Evolutionary conservation across 2,888 invertebrate species (phyloP).

Genomic region (Agrochola litura): DNA sequence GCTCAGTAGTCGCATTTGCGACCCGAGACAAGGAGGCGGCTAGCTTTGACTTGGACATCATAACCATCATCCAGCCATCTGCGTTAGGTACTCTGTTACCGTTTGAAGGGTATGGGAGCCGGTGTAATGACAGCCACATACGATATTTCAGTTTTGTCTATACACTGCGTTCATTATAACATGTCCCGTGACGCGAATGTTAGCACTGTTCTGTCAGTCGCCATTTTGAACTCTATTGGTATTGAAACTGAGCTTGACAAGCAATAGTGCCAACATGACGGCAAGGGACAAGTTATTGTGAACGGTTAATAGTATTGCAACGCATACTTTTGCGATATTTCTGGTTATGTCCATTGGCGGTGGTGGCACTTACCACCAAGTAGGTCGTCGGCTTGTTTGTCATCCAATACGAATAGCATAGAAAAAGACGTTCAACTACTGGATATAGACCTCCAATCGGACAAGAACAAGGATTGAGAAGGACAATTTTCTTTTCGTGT

Average conservation of each 20-base stretch:
- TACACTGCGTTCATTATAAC: too few species aligned
- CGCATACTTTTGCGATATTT: not conserved
- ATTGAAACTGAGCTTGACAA: too few species aligned
- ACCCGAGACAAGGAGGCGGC: too few species aligned
- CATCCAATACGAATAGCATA: not conserved
- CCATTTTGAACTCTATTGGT: too few species aligned
- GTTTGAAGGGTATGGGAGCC: not conserved
- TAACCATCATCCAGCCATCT: not conserved
- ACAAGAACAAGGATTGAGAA: not conserved
- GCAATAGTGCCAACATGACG: too few species aligned
- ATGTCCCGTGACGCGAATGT: too few species aligned
- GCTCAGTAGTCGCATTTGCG: too few species aligned
- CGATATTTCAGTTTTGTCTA: not conserved
- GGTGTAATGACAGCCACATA: not conserved
- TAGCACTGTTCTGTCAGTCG: too few species aligned
- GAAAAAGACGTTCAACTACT: not conserved
- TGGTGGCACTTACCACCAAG: not conserved
- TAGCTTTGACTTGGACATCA: not conserved
- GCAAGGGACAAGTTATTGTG: too few species aligned
- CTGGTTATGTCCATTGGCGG: not conserved
- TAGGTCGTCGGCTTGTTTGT: not conserved
- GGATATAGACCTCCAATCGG: not conserved
- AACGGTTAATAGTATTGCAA: not conserved
- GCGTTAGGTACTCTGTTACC: too few species aligned
- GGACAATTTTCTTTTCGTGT: not conserved